These are phyloP conservation scores for Sebastes kiyomatsui DNA, from an alignment of 2,797 vertebrate species.

Conservation along the genomic window DNA sequence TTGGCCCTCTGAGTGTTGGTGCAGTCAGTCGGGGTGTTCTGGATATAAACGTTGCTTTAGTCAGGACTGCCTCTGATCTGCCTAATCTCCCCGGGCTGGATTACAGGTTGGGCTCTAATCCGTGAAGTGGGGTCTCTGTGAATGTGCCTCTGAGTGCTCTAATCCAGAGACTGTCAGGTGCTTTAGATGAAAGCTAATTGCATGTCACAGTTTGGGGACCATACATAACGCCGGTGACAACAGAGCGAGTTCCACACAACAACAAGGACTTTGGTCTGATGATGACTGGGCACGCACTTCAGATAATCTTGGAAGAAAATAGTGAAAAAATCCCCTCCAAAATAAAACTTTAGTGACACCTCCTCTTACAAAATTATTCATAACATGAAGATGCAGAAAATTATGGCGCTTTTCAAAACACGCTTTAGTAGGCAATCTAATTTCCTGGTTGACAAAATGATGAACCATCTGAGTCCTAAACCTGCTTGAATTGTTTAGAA, in stretches of 20 bases:
- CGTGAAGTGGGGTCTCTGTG: conserved; percentile 73
- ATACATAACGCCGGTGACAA: conserved; percentile 55
- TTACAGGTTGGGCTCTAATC: conserved; percentile 82
- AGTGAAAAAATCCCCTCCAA: conserved; percentile 10
- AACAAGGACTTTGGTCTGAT: conserved; percentile 45
- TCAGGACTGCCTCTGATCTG: conserved; percentile 78
- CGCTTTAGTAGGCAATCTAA: not conserved
- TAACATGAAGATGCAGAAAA: conserved; percentile 28
- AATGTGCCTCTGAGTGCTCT: conserved; percentile 67
- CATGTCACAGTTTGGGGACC: conserved; percentile 71
- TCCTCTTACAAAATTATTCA: conserved; percentile 29
- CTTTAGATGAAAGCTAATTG: conserved; percentile 81
- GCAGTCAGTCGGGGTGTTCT: conserved; percentile 66
- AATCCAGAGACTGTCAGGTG: conserved; percentile 78
- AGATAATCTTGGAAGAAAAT: conserved; percentile 35
- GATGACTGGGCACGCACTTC: conserved; percentile 25
- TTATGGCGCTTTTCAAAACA: conserved; percentile 1
- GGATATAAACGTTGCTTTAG: conserved; percentile 72
- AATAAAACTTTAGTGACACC: conserved; percentile 13
- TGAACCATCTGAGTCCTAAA: not conserved
- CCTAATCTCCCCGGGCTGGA: conserved; percentile 76
- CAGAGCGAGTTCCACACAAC: conserved; percentile 45
- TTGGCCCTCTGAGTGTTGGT: conserved; percentile 65
- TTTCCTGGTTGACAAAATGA: conserved; percentile 4
- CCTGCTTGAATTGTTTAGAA: conserved; percentile 10